Percentiles rank a stretch among this genome's conserved stretches.
Conservation (phyloP, 2,113 vertebrate species). For the Oceanodroma tethys region DNA sequence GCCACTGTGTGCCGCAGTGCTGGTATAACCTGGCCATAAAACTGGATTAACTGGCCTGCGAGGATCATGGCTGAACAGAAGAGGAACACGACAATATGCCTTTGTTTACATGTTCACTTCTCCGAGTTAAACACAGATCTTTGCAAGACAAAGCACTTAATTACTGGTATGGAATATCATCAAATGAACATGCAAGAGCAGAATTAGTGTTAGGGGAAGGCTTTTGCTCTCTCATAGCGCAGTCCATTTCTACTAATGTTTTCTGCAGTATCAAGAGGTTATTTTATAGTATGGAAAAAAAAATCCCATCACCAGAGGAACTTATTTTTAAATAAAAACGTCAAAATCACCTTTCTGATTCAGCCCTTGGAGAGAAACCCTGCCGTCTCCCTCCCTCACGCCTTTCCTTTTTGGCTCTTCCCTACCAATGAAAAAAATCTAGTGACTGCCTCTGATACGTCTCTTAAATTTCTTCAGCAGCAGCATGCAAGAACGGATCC, state of each 20-base stretch:
- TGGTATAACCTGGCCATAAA: conserved; percentile 66
- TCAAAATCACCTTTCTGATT: conserved; percentile 30
- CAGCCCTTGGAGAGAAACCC: not conserved
- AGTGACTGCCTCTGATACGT: not conserved
- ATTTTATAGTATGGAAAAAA: not conserved
- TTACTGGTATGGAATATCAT: not conserved
- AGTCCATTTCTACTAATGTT: not conserved
- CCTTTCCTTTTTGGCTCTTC: not conserved
- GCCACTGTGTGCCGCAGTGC: conserved; percentile 32
- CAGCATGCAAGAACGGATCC: not conserved
- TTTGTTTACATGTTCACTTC: conserved; percentile 34
- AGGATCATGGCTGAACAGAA: conserved; percentile 48
- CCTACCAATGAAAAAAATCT: not conserved
- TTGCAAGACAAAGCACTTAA: not conserved
- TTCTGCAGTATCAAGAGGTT: not conserved
- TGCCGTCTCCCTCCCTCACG: not conserved
- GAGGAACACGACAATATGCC: conserved; percentile 9
- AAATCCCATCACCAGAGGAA: not conserved
- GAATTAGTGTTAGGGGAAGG: not conserved
- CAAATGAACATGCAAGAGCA: not conserved
- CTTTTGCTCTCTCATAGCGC: not conserved
- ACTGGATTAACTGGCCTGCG: conserved; percentile 55
- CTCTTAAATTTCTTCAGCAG: not conserved
- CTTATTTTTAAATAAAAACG: conserved; percentile 49
- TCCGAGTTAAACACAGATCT: not conserved